Base-by-base conservation (phyloP, 2,113 vertebrate genomes). In the Tragelaphus imberbis region DNA sequence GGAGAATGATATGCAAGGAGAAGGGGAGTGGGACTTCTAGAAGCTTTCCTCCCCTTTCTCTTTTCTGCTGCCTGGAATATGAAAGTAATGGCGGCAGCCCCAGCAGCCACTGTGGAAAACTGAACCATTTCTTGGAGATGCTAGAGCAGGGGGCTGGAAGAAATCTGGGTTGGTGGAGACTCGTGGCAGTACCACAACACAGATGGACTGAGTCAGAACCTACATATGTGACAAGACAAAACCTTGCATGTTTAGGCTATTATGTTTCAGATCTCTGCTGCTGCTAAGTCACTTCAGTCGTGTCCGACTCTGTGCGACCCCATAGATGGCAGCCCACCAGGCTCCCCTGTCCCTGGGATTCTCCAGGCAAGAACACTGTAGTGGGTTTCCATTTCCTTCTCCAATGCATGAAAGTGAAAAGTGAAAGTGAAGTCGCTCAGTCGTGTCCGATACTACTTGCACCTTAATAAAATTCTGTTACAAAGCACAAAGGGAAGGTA, bases 111-210 rank as follows among this genome's bases (percentile, higher is more conserved):
- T 2, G 15, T 88, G 58, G 88, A 49, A 88, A 27, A 28, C 16
- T 71, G 55, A 40, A 33, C 58, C 19, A 10, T 59, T 49, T 53
- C 13, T 82, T 23, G 84, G 58, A 86, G 80, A 36, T 7, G 28
- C 30, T 10, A 47, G 44, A 61, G 61, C 71, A 49, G 30, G 84
- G 49, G 40, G 44, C 40, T 65, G 15, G 14, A 47, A 71, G 63
- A 58, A 75, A 16, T 30, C 28, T 23, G 17, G 44, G 47, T 51
- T 5, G 2, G 14, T 1, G 25, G 68, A 12, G 90, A 40, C 58
- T 77, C n/a, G 3, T 9, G 17, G 53, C 4, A 5, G 25, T 19
- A 71, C 25, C 17, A 23, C 0, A 19, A 28, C 14, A 10, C 0
- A 5, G 27, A 61, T 56, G 75, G 68, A 63, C 40, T 17, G 71